Evolutionary conservation across 1,140 invertebrate genomes (phyloP).

Genomic region (Aethina tumida): DNA sequence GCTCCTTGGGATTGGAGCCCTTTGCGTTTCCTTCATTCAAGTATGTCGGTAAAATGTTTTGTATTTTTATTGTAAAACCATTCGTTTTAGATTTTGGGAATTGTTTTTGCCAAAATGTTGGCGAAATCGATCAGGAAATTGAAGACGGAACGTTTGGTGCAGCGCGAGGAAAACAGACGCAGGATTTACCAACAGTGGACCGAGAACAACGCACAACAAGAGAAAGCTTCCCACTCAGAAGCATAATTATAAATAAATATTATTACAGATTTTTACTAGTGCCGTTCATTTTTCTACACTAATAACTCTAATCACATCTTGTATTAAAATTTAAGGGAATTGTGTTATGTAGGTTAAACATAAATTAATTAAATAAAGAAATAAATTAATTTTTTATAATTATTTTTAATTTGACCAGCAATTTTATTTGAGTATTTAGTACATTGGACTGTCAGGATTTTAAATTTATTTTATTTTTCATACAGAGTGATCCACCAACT

Average conservation of each 20-base stretch:
- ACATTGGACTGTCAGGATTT: not conserved
- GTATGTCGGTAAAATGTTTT: constrained; percentile 33
- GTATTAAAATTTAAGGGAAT: no score
- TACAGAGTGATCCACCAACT: no score
- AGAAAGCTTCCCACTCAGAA: constrained; percentile 14
- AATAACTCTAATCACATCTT: no score
- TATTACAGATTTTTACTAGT: not conserved
- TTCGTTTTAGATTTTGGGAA: constrained; percentile 64
- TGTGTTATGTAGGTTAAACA: no score
- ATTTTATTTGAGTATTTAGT: not conserved
- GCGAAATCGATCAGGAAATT: constrained; percentile 71
- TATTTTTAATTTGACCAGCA: not conserved
- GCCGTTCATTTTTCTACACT: no score
- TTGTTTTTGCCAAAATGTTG: constrained; percentile 76
- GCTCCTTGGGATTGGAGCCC: constrained; percentile 65
- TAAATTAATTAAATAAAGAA: no score
- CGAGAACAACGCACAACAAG: constrained; percentile 8
- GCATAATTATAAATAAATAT: constrained; percentile 9
- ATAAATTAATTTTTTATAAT: constrained; percentile 3
- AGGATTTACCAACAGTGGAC: constrained; percentile 36
- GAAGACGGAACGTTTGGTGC: constrained; percentile 58
- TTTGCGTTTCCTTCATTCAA: constrained; percentile 72
- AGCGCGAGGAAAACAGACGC: constrained; percentile 55
- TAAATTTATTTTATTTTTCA: not conserved
- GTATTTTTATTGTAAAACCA: not conserved